phyloP scores from a whole-genome alignment of 2,797 vertebrate species.

The Ctenochaetus hawaiiensis region DNA sequence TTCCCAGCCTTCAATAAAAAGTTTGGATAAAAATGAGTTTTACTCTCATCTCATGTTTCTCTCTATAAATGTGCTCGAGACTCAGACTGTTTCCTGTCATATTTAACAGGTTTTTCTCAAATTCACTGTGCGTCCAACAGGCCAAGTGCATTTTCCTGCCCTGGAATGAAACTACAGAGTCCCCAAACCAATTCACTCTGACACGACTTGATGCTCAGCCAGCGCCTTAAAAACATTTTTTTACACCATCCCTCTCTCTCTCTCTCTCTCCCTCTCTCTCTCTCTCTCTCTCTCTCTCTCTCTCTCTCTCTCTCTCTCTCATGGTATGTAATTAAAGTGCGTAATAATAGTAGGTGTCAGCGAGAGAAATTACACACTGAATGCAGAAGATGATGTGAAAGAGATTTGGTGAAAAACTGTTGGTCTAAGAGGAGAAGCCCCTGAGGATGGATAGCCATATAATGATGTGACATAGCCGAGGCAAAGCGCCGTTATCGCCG shows the following conservation, averaged over 20 bases:
- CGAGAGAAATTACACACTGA: constrained; percentile 45
- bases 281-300: constrained; percentile 16
- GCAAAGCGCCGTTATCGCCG: constrained; percentile 88
- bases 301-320: constrained; percentile 1
- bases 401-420: constrained; percentile 33
- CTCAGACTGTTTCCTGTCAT: neutral
- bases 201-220: constrained; percentile 29
- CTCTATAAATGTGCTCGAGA: neutral
- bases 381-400: constrained; percentile 36
- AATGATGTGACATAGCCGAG: constrained; percentile 54
- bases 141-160: neutral
- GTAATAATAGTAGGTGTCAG: constrained; percentile 46
- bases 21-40: neutral
- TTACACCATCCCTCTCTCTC: constrained; percentile 16
- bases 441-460: constrained; percentile 46
- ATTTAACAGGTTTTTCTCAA: neutral
- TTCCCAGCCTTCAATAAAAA: constrained; percentile 4
- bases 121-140: neutral
- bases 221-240: constrained; percentile 26
- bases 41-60: neutral
- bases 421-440: constrained; percentile 50
- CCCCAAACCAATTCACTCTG: constrained; percentile 15
- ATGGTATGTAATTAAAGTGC: constrained; percentile 59
- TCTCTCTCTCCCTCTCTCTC: neutral
- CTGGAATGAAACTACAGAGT: constrained; percentile 8